Percentiles rank a stretch among this genome's conserved stretches.
Evolutionary conservation across 2,797 vertebrate species (phyloP).

Genomic region (Smutsia temminckii): DNA sequence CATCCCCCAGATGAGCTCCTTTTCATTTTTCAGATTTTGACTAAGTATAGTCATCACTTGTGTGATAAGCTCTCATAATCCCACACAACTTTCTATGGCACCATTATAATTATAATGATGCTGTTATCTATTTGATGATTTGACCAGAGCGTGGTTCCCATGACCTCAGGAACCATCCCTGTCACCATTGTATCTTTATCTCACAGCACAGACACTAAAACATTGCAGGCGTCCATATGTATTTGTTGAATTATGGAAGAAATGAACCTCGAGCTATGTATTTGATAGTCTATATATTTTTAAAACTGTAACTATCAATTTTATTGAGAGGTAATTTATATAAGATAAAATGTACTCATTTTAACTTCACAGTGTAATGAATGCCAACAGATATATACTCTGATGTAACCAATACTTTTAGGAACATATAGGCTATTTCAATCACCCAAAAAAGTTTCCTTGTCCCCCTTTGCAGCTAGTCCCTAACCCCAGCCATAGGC

Average conservation of each 20-base stretch:
- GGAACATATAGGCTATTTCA: neutral
- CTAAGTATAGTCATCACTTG: neutral
- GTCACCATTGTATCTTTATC: neutral
- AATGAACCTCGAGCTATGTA: neutral
- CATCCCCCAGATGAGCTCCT: neutral
- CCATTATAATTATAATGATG: neutral
- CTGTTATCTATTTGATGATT: neutral
- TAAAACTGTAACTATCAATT: neutral
- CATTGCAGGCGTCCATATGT: neutral
- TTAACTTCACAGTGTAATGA: neutral
- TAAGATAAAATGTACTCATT: neutral
- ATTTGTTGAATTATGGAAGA: neutral
- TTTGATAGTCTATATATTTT: neutral
- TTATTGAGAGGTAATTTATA: neutral
- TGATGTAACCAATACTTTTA: neutral
- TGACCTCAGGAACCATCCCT: neutral
- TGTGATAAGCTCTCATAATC: neutral
- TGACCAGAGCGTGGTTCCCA: neutral
- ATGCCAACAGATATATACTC: neutral
- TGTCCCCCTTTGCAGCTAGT: neutral
- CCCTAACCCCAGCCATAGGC: neutral
- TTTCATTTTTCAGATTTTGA: neutral
- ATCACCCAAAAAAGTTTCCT: neutral
- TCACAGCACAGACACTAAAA: neutral
- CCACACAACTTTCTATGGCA: neutral